Conservation (phyloP, 2,113 vertebrate genomes). For the Anolis carolinensis region DNA sequence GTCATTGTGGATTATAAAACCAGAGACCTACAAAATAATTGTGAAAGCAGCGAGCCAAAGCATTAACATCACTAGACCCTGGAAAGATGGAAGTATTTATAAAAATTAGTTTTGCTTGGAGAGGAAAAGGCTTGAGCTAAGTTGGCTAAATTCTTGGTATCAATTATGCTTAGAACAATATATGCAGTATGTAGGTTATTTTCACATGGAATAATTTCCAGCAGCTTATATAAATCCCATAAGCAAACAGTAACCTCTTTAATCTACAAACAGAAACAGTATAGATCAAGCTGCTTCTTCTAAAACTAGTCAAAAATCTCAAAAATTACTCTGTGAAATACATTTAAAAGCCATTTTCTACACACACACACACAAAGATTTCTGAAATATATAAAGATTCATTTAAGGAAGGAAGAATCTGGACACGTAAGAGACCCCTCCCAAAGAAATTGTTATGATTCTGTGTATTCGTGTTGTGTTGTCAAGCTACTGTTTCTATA, state of each 20-base stretch:
- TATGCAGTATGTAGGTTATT: slow-evolving; percentile 9
- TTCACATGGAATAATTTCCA: slow-evolving; percentile 35
- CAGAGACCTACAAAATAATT: slow-evolving; percentile 55
- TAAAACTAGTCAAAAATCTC: slow-evolving; percentile 7
- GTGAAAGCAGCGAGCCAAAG: slow-evolving; percentile 36
- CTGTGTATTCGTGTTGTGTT: slow-evolving; percentile 67
- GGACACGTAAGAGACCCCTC: slow-evolving; percentile 50
- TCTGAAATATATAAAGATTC: slow-evolving; percentile 46
- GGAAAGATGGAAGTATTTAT: slow-evolving; percentile 43
- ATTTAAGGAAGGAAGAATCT: slow-evolving; percentile 41
- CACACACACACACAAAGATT: not conserved
- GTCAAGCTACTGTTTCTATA: slow-evolving; percentile 85
- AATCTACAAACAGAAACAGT: slow-evolving; percentile 36
- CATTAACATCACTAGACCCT: slow-evolving; percentile 57
- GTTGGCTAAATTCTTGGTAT: slow-evolving; percentile 50
- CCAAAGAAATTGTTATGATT: slow-evolving; percentile 62
- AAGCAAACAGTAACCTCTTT: slow-evolving; percentile 21
- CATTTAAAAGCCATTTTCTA: slow-evolving; percentile 42
- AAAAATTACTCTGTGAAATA: slow-evolving; percentile 19
- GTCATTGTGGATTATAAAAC: slow-evolving; percentile 56
- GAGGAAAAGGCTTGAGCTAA: slow-evolving; percentile 53
- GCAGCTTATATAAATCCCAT: slow-evolving; percentile 15
- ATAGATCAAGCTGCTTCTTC: slow-evolving; percentile 25
- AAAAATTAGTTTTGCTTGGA: slow-evolving; percentile 50
- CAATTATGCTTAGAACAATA: slow-evolving; percentile 45